Percentiles rank a stretch among this genome's conserved stretches.
Evolutionary conservation across 2,888 invertebrate species (phyloP).

Genomic region (Pedicia rivosa): DNA sequence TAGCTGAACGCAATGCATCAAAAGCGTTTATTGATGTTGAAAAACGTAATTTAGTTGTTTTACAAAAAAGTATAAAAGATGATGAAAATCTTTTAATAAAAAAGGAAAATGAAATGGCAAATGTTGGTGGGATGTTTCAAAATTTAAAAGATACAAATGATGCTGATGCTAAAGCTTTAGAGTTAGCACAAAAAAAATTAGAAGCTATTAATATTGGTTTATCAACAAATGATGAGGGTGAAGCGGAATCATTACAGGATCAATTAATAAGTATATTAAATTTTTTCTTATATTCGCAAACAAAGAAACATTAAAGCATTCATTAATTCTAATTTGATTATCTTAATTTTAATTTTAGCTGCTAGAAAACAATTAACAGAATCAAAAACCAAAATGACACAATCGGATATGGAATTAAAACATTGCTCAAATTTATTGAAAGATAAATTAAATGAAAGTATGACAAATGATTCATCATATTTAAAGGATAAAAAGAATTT

Average conservation of each 20-base stretch:
- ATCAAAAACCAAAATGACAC: conserved; percentile 63
- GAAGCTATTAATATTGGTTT: conserved; percentile 76
- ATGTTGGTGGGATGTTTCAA: conserved; percentile 48
- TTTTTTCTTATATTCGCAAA: conserved; percentile 2
- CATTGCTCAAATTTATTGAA: conserved; percentile 45
- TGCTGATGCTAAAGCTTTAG: conserved; percentile 47
- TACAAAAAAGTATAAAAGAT: conserved; percentile 47
- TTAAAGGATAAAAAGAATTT: conserved; percentile 44
- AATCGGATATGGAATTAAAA: conserved; percentile 55
- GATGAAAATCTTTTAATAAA: conserved; percentile 43
- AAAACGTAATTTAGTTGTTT: conserved; percentile 46
- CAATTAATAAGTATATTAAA: conserved; percentile 60
- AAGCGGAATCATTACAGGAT: conserved; percentile 71
- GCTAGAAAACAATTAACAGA: conserved; percentile 60
- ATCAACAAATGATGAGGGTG: conserved; percentile 59
- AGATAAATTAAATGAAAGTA: conserved; percentile 48
- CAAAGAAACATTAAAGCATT: too few species aligned
- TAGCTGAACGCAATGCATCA: conserved; percentile 45
- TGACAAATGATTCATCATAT: conserved; percentile 48
- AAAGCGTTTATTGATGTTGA: conserved; percentile 50
- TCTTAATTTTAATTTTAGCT: too few species aligned
- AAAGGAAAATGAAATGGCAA: conserved; percentile 43
- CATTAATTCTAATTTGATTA: too few species aligned
- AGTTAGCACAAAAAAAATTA: conserved; percentile 58
- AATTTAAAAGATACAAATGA: conserved; percentile 49